Evolutionary conservation across 2,113 vertebrate species (phyloP), one percentile per base, ranked within the genome.

Genomic region (Ornithorhynchus anatinus): DNA sequence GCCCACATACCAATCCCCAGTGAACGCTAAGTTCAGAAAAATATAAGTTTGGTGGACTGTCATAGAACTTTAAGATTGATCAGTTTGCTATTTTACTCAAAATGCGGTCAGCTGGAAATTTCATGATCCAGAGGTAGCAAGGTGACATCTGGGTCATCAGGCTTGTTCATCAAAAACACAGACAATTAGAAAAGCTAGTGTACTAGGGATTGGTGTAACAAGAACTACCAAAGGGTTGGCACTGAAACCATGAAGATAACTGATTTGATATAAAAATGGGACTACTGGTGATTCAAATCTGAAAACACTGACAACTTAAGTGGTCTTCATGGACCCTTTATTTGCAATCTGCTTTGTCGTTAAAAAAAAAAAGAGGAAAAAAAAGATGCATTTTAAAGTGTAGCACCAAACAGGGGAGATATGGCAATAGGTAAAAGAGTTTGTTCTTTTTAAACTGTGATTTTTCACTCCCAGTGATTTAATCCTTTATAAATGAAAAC

Each of bases 141-240:
- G 0, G 57, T 70, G 33, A 27, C 14, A 48, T 23, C 53, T 35
- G 0, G 2, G 59, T 81, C 80, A 72, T 19, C 25, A 35, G 11
- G 32, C 2, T 14, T 65, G 29, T n/a, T 77, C 38, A 4, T 75
- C 53, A 85, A 42, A 84, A 50, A 35, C 32, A 77, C 45, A 72
- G 65, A 42, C 8, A 73, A 20, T 0, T 5, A 60, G 13, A 61
- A 69, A 7, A 39, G 35, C 37, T 29, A 50, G 27, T 48, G 5
- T 35, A 64, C 15, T 39, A 4, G 10, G 54, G 14, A 59, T 1
- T 2, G 1, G 3, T 32, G 31, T 54, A 19, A 56, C 50, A 0
- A 66, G 50, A 51, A 38, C 2, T 22, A 64, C 35, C 58, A 64
- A 44, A 29, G 3, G 48, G 31, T 25, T 67, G 43, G 42, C 59